These are phyloP conservation scores for Nasonia vitripennis DNA, from an alignment of 1,140 invertebrate genomes.

Conservation along the genomic window DNA sequence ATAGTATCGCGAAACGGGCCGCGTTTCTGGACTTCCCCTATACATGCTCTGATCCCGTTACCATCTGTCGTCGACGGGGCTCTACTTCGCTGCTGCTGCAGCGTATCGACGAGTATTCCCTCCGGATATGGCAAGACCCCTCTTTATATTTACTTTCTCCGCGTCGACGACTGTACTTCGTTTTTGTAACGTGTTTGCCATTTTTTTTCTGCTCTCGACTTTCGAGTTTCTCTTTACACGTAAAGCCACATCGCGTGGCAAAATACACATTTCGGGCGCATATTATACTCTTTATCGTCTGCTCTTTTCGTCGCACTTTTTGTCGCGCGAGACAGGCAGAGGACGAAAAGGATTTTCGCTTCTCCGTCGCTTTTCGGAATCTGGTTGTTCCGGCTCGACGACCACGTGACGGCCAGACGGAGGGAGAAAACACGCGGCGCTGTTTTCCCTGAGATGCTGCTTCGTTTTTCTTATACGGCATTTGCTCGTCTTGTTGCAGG, in stretches of 20 bases:
- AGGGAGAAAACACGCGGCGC: not conserved
- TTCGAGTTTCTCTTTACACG: not conserved
- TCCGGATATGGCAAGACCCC: conserved; percentile 4
- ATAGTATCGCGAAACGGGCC: not conserved
- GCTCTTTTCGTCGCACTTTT: not conserved
- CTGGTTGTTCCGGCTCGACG: conserved; percentile 34
- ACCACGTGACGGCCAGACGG: conserved; percentile 41
- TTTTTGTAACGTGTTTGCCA: not conserved
- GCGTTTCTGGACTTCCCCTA: conserved; percentile 12
- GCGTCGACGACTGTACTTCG: not conserved
- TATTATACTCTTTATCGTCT: not conserved
- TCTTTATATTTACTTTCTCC: conserved; percentile 21
- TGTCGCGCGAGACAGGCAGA: not conserved
- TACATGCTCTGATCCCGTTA: conserved; percentile 22
- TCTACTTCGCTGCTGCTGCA: not conserved
- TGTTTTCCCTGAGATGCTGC: conserved; percentile 4
- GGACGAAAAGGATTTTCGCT: conserved; percentile 21
- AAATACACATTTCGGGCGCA: not conserved
- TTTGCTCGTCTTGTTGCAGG: not conserved
- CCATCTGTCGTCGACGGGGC: conserved; percentile 28
- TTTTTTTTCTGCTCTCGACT: not conserved
- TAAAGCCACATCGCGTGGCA: not conserved
- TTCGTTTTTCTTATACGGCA: not conserved
- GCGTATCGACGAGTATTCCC: conserved; percentile 2
- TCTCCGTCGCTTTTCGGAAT: conserved; percentile 18